phyloP scores from a whole-genome alignment of 2,888 invertebrate species.

The Brassicogethes aeneus region DNA sequence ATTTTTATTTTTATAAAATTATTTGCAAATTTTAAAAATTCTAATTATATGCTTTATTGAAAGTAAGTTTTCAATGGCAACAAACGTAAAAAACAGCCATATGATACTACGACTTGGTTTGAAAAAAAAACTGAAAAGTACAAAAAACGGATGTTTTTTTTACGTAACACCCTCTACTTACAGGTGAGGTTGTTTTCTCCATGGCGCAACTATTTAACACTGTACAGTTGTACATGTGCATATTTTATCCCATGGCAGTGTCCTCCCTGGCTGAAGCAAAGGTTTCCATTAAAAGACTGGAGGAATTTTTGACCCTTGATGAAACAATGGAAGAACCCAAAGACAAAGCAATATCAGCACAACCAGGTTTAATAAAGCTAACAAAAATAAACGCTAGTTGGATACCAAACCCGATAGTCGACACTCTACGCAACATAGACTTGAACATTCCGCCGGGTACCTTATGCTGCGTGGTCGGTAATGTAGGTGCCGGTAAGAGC shows the following conservation, averaged over 20 bases:
- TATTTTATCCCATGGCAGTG: conserved; percentile 26
- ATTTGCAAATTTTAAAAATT: too few relatives aligned
- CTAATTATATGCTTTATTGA: too few relatives aligned
- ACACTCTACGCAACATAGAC: conserved; percentile 42
- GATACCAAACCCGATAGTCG: conserved; percentile 29
- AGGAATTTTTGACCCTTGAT: conserved; percentile 25
- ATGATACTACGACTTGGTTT: too few relatives aligned
- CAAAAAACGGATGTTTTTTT: too few relatives aligned
- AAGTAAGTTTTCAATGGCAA: too few relatives aligned
- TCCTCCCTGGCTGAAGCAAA: conserved; percentile 27
- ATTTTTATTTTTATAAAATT: too few relatives aligned
- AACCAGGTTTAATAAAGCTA: conserved; percentile 23
- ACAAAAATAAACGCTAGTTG: conserved; percentile 25
- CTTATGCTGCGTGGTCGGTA: conserved; percentile 44
- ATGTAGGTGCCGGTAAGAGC: conserved; percentile 63
- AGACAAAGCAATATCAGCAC: too few relatives aligned
- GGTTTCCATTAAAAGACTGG: conserved; percentile 26
- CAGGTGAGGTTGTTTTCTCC: conserved; percentile 62
- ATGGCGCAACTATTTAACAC: conserved; percentile 71
- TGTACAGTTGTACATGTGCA: conserved; percentile 41
- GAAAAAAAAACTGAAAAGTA: too few relatives aligned
- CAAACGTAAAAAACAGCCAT: too few relatives aligned
- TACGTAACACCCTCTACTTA: too few relatives aligned
- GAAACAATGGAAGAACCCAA: conserved; percentile 17
- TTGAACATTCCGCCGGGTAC: conserved; percentile 43